Evolutionary conservation across 2,113 vertebrate species (phyloP).

Genomic region (Chascanopsetta lugubris): DNA sequence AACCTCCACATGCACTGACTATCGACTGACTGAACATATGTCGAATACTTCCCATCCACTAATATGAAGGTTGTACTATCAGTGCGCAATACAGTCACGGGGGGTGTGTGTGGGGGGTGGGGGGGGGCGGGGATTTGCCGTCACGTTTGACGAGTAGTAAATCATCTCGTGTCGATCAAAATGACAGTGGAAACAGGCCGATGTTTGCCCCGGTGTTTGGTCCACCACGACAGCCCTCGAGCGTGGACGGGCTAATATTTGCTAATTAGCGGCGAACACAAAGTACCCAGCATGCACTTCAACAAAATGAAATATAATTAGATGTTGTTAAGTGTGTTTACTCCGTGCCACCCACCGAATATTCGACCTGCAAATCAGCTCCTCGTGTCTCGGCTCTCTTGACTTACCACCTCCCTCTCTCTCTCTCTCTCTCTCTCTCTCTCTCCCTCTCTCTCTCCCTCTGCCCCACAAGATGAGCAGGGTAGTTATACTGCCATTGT

Average conservation of each 20-base stretch:
- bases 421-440: constrained; percentile 1
- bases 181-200: neutral
- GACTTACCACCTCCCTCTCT: neutral
- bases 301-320: neutral
- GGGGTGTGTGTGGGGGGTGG: too few relatives aligned
- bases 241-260: neutral
- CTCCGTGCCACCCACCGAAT: too few relatives aligned
- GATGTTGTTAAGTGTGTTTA: neutral
- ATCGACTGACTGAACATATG: too few relatives aligned
- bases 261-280: neutral
- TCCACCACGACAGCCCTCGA: neutral
- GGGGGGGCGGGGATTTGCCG: too few relatives aligned
- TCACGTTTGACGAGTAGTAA: too few relatives aligned
- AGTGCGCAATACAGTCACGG: too few relatives aligned
- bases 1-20: too few relatives aligned
- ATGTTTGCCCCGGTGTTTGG: neutral
- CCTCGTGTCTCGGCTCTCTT: constrained; percentile 1
- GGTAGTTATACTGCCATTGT: constrained; percentile 22
- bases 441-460: neutral
- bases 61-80: too few relatives aligned
- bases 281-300: neutral
- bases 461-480: constrained; percentile 16
- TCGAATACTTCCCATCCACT: too few relatives aligned
- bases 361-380: constrained; percentile 1
- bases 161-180: too few relatives aligned